Conservation (phyloP, 2,113 vertebrate species). For the Myrmophylax atrothorax region DNA sequence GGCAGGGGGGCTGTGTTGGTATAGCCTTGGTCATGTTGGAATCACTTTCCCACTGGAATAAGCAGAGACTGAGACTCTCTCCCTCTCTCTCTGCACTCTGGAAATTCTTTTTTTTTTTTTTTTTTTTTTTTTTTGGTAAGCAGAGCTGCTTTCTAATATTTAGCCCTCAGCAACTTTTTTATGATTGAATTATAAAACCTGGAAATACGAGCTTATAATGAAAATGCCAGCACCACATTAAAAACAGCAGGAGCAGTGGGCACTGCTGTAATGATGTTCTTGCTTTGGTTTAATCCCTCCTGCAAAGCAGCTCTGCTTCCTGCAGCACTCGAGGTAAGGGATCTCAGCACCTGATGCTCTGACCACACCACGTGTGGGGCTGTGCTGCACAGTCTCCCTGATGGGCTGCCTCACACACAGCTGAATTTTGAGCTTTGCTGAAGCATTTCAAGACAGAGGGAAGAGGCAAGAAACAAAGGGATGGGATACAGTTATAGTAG, state of each 20-base stretch:
- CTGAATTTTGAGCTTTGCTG: not conserved
- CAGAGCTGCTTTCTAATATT: not conserved
- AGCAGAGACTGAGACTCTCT: not conserved
- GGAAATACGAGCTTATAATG: conserved; percentile 1
- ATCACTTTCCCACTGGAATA: not conserved
- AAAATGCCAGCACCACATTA: not conserved
- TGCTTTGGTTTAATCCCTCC: not conserved
- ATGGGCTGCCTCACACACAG: not conserved
- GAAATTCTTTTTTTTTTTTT: not conserved
- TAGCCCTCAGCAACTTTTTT: not conserved
- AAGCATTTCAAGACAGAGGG: not conserved
- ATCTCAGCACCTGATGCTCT: not conserved
- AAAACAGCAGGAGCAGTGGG: not conserved
- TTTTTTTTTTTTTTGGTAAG: not conserved
- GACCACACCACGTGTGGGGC: fast-evolving
- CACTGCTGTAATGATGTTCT: not conserved
- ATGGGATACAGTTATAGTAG: not conserved
- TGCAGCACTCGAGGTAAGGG: not conserved
- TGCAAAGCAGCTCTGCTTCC: not conserved
- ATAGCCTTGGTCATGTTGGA: not conserved
- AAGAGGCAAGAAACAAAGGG: not conserved
- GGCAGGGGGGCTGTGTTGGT: not conserved
- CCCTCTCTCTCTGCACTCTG: not conserved
- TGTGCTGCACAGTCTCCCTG: not conserved
- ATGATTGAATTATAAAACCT: conserved; percentile 24